A percentile compares a stretch with the other conserved stretches of the same genome.
Conservation (phyloP, 2,113 vertebrate genomes). For the Pampusana beccarii region DNA sequence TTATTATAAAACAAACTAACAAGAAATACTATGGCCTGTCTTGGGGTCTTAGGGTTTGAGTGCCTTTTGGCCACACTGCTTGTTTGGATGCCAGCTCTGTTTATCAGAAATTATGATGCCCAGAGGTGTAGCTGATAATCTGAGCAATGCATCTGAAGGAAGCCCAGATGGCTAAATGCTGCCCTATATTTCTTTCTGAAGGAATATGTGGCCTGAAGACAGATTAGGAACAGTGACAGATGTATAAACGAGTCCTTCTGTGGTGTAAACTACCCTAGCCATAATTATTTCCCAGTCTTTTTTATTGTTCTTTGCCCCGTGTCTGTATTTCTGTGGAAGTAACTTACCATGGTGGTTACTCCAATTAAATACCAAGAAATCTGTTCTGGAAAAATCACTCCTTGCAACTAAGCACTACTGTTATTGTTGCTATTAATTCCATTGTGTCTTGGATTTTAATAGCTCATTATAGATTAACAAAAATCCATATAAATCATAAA, state of each 20-base stretch:
- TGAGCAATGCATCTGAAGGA: neutral
- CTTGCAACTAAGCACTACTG: neutral
- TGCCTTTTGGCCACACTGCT: neutral
- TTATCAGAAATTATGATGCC: neutral
- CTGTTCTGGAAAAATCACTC: neutral
- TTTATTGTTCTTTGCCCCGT: neutral
- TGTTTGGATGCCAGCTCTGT: neutral
- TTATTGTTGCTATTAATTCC: neutral
- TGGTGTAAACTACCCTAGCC: neutral
- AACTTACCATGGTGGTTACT: neutral
- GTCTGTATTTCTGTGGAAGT: neutral
- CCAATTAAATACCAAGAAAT: neutral
- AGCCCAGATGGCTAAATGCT: neutral
- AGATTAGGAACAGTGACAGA: neutral
- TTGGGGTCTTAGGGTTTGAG: neutral
- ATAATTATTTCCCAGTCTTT: neutral
- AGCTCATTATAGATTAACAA: neutral
- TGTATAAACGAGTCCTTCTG: neutral
- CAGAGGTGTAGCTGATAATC: neutral
- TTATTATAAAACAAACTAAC: neutral
- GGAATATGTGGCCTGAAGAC: neutral
- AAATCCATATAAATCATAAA: neutral
- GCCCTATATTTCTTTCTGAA: neutral
- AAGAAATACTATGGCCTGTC: neutral
- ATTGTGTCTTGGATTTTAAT: neutral